These are phyloP conservation scores for Hylaeus volcanicus DNA, from an alignment of 1,140 invertebrate species.

Conservation along the genomic window DNA sequence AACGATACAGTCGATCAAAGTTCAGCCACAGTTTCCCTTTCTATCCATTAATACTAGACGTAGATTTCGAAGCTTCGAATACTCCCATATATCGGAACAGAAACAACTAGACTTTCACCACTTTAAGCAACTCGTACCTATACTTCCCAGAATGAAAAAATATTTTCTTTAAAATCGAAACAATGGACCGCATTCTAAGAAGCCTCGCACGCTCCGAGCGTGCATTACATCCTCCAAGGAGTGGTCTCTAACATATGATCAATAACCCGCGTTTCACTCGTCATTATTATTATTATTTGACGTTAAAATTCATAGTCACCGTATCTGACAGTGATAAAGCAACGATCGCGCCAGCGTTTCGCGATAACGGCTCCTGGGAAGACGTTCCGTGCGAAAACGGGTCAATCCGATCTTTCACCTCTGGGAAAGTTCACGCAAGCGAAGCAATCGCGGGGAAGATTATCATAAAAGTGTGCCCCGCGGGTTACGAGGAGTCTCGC, in stretches of 20 bases:
- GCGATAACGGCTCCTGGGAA: neutral
- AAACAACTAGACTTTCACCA: too few relatives aligned
- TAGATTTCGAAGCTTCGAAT: too few relatives aligned
- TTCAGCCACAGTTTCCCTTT: neutral
- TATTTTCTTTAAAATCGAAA: too few relatives aligned
- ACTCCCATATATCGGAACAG: too few relatives aligned
- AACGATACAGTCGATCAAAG: neutral
- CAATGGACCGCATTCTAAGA: too few relatives aligned
- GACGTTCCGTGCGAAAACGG: neutral
- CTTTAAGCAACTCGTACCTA: too few relatives aligned
- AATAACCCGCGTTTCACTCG: neutral
- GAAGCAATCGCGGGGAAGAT: conserved; percentile 21
- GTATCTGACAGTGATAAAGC: neutral
- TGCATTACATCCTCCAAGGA: neutral
- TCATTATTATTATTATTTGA: neutral
- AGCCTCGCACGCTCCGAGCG: too few relatives aligned
- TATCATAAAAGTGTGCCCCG: conserved; percentile 33
- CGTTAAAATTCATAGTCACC: neutral
- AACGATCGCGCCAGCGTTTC: too few relatives aligned
- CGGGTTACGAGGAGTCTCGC: conserved; percentile 7
- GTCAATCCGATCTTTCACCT: conserved; percentile 1
- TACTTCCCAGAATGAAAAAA: too few relatives aligned
- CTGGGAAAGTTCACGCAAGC: neutral
- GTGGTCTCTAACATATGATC: too few relatives aligned
- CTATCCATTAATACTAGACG: too few relatives aligned